Conservation (phyloP, 2,888 invertebrate species). For the Formica aserva region DNA sequence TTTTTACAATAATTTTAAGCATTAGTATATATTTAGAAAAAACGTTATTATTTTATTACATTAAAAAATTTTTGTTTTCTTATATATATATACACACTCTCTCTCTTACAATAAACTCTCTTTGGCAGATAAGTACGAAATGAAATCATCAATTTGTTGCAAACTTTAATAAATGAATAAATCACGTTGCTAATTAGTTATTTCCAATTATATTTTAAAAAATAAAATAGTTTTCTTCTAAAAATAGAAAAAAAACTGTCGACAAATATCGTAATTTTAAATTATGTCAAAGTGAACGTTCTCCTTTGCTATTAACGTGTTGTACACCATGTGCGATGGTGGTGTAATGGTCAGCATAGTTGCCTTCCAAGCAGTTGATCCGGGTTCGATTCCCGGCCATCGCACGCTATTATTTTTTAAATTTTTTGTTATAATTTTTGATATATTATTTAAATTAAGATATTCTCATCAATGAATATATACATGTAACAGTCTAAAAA, state of each 20-base stretch:
- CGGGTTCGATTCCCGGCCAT: conserved; percentile 86
- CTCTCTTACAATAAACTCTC: neutral
- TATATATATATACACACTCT: no score
- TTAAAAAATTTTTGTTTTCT: neutral
- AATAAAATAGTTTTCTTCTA: neutral
- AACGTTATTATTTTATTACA: neutral
- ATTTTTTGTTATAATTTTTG: conserved; percentile 29
- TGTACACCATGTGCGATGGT: conserved; percentile 66
- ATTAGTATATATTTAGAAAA: neutral
- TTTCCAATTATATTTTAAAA: neutral
- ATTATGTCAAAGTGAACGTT: conserved; percentile 39
- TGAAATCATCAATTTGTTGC: neutral
- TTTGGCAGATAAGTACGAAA: neutral
- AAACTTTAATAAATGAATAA: neutral
- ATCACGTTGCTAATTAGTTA: neutral
- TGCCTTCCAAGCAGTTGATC: conserved; percentile 86
- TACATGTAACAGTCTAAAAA: no score
- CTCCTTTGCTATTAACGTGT: neutral
- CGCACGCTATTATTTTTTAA: conserved; percentile 79
- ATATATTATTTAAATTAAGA: conserved; percentile 73
- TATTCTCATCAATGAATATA: conserved; percentile 63
- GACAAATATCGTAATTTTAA: conserved; percentile 4
- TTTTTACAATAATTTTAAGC: neutral
- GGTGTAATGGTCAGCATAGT: conserved; percentile 81
- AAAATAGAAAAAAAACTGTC: neutral